Evolutionary conservation across 2,888 invertebrate species (phyloP).

Genomic region (Spodoptera exigua): DNA sequence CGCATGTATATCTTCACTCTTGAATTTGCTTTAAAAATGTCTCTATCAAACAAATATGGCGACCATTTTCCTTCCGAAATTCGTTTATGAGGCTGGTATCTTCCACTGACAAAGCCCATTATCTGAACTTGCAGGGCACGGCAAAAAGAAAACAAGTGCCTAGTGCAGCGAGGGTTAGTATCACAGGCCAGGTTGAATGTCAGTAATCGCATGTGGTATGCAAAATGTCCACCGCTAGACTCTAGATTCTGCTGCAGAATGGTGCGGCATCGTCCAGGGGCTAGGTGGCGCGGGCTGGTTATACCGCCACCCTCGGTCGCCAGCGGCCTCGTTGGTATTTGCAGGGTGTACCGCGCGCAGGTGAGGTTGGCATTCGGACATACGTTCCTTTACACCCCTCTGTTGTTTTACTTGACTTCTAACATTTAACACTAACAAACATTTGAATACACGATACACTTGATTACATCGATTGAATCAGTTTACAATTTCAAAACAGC

Average conservation of each 20-base stretch:
- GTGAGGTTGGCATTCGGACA: constrained; percentile 52
- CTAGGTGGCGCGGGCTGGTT: constrained; percentile 48
- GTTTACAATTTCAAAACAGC: constrained; percentile 42
- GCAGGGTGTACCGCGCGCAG: constrained; percentile 52
- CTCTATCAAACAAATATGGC: neutral
- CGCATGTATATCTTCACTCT: too few species aligned
- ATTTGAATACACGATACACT: constrained; percentile 42
- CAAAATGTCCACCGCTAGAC: constrained; percentile 40
- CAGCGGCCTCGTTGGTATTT: constrained; percentile 49
- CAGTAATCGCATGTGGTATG: constrained; percentile 45
- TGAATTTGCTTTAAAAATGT: neutral
- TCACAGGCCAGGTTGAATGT: constrained; percentile 47
- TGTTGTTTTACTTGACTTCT: constrained; percentile 50
- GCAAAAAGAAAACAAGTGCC: constrained; percentile 45
- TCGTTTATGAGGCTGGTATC: neutral
- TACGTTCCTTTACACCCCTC: constrained; percentile 46
- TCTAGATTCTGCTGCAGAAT: constrained; percentile 13
- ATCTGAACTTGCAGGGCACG: constrained; percentile 22
- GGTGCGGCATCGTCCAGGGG: constrained; percentile 29
- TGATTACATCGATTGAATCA: constrained; percentile 36
- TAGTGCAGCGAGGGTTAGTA: constrained; percentile 24
- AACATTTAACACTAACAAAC: constrained; percentile 48
- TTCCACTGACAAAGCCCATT: neutral
- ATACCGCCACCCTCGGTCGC: constrained; percentile 55
- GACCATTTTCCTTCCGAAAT: neutral